phyloP scores from a whole-genome alignment of 2,888 invertebrate genomes.

The Corythucha ciliata region DNA sequence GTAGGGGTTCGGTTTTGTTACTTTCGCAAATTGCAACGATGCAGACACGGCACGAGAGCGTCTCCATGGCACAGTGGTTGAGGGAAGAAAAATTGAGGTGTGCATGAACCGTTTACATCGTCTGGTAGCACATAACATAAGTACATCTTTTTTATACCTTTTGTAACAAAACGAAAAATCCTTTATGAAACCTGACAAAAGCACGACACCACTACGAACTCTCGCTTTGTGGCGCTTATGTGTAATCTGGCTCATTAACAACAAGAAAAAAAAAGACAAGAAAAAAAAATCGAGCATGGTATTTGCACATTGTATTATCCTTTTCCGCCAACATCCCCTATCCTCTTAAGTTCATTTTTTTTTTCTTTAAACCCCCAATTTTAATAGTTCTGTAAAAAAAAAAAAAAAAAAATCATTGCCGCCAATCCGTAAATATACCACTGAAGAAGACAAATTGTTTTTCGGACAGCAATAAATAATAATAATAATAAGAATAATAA shows the following conservation, averaged over 20 bases:
- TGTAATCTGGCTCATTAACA: slow-evolving; percentile 32
- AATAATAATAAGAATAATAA: too few species aligned
- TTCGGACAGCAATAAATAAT: too few species aligned
- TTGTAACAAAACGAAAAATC: slow-evolving; percentile 28
- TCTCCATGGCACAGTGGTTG: slow-evolving; percentile 99
- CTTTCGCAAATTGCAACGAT: slow-evolving; percentile 99
- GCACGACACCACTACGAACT: slow-evolving; percentile 32
- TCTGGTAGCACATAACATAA: slow-evolving; percentile 34
- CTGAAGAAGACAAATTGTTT: too few species aligned
- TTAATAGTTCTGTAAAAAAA: neutral
- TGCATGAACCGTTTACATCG: slow-evolving; percentile 57
- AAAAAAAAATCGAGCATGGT: too few species aligned
- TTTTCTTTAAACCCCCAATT: neutral
- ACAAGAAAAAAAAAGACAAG: too few species aligned
- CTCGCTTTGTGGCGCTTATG: slow-evolving; percentile 33
- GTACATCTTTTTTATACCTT: slow-evolving; percentile 29
- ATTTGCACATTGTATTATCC: slow-evolving; percentile 30
- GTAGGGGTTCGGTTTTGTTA: slow-evolving; percentile 99
- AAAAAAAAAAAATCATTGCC: neutral
- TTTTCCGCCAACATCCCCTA: too few species aligned
- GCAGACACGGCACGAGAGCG: slow-evolving; percentile 99
- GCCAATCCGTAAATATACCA: too few species aligned
- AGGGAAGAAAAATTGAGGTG: slow-evolving; percentile 99
- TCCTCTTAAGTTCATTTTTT: slow-evolving; percentile 29
- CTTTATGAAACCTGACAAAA: slow-evolving; percentile 25